A percentile compares a stretch with the other conserved stretches of the same genome.
Evolutionary conservation across 2,888 invertebrate genomes (phyloP).

Genomic region (Venustoraphidia nigricollis): DNA sequence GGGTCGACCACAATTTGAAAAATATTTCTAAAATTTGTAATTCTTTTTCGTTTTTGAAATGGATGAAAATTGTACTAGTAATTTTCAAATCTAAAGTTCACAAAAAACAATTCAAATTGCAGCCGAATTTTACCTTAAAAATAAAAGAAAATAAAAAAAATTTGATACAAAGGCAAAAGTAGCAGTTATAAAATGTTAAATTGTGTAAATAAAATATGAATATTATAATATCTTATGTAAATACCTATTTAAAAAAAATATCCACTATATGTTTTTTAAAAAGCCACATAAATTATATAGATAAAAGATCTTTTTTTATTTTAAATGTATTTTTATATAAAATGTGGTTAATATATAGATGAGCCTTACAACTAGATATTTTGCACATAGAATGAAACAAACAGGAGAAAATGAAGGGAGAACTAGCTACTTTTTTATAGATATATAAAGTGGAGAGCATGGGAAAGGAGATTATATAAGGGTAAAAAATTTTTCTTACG

Average conservation of each 20-base stretch:
- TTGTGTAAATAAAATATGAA: too few relatives aligned
- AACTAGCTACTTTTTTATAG: background rate
- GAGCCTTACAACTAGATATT: slow-evolving; percentile 25
- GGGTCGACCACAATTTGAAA: too few relatives aligned
- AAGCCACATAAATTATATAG: slow-evolving; percentile 22
- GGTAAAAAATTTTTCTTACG: too few relatives aligned
- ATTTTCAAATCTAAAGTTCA: too few relatives aligned
- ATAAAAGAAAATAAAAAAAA: slow-evolving; percentile 7
- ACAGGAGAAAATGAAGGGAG: slow-evolving; percentile 3
- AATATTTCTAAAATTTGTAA: too few relatives aligned
- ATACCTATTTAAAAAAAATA: slow-evolving; percentile 14
- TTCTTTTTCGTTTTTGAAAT: too few relatives aligned
- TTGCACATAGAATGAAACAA: slow-evolving; percentile 24
- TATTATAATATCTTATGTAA: too few relatives aligned
- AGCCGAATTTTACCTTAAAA: background rate
- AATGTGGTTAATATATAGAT: slow-evolving; percentile 15
- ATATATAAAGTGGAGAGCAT: background rate
- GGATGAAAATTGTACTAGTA: too few relatives aligned
- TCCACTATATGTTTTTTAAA: slow-evolving; percentile 21
- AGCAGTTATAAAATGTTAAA: too few relatives aligned
- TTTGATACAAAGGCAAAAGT: too few relatives aligned
- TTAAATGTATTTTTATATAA: slow-evolving; percentile 18
- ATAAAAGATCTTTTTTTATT: slow-evolving; percentile 13
- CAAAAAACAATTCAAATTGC: slow-evolving; percentile 11
- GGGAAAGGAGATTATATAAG: too few relatives aligned